Percentiles rank a stretch among this genome's conserved stretches.
These are phyloP conservation scores for Andrena cerasifolii DNA, from an alignment of 1,140 invertebrate species.

Conservation along the genomic window DNA sequence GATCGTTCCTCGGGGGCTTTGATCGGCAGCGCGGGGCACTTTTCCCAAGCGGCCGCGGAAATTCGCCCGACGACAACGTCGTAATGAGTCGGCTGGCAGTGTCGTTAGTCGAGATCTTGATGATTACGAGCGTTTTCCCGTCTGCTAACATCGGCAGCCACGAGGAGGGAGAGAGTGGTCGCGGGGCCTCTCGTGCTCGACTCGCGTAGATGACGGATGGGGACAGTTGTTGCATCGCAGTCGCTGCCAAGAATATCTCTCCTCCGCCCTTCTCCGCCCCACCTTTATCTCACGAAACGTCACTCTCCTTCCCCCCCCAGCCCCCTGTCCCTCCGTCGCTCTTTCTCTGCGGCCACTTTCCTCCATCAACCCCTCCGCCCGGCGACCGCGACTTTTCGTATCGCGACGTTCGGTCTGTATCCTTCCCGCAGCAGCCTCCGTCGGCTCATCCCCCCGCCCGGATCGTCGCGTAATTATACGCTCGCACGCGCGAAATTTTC, in stretches of 20 bases:
- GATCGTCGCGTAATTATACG: no score
- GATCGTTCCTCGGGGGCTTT: not conserved
- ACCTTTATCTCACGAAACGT: conserved; percentile 61
- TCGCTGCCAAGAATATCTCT: conserved; percentile 67
- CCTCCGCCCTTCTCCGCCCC: conserved; percentile 15
- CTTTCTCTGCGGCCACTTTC: not conserved
- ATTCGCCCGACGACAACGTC: conserved; percentile 30
- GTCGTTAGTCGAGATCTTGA: conserved; percentile 45
- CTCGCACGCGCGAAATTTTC: no score
- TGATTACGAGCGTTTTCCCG: conserved; percentile 52
- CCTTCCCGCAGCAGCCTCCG: no score
- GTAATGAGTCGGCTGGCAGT: not conserved
- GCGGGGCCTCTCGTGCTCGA: conserved; percentile 45
- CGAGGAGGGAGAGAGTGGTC: conserved; percentile 39
- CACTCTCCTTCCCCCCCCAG: conserved; percentile 20
- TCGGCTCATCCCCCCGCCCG: no score
- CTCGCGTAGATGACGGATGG: conserved; percentile 65
- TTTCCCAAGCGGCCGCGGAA: not conserved
- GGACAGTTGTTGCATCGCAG: conserved; percentile 69
- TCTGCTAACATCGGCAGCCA: conserved; percentile 1
- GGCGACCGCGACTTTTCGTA: conserved; percentile 39
- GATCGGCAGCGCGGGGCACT: not conserved
- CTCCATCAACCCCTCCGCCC: conserved; percentile 37
- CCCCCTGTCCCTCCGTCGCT: not conserved
- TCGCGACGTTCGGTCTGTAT: conserved; percentile 48